These are phyloP conservation scores for Uria aalge DNA, from an alignment of 2,113 vertebrate genomes.

Conservation along the genomic window DNA sequence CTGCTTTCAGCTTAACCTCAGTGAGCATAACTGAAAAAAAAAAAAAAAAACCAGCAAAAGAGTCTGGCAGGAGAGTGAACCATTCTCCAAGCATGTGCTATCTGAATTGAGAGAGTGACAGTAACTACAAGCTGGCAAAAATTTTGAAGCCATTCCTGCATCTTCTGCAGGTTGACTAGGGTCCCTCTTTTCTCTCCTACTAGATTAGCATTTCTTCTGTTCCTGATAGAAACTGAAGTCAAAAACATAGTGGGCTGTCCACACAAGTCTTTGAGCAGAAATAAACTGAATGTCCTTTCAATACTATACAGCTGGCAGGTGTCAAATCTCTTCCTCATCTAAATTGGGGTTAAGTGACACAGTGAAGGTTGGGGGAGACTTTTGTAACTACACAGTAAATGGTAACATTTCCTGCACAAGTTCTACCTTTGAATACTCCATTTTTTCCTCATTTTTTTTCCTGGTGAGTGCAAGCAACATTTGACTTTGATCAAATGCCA, in stretches of 20 bases:
- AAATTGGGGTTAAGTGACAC: neutral
- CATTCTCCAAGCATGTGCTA: neutral
- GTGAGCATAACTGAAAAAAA: neutral
- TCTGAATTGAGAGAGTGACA: neutral
- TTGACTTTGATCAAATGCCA: slow-evolving; percentile 11
- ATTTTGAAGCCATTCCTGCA: neutral
- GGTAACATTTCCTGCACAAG: neutral
- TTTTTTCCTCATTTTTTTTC: neutral
- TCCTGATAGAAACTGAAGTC: neutral
- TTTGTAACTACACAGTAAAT: neutral
- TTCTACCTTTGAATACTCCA: neutral
- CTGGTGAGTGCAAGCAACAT: neutral
- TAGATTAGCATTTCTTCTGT: neutral
- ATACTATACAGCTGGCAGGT: neutral
- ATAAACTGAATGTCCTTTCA: neutral
- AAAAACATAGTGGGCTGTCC: neutral
- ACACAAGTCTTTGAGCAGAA: neutral
- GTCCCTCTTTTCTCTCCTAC: neutral
- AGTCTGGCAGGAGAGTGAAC: neutral
- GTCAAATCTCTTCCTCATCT: neutral
- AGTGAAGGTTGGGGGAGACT: neutral
- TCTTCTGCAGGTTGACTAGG: neutral
- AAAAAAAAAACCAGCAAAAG: neutral
- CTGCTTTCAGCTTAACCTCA: neutral
- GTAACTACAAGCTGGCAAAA: neutral